A percentile compares a stretch with the other conserved stretches of the same genome.
Evolutionary conservation across 2,113 vertebrate species (phyloP).

Genomic region (Mustela lutreola): DNA sequence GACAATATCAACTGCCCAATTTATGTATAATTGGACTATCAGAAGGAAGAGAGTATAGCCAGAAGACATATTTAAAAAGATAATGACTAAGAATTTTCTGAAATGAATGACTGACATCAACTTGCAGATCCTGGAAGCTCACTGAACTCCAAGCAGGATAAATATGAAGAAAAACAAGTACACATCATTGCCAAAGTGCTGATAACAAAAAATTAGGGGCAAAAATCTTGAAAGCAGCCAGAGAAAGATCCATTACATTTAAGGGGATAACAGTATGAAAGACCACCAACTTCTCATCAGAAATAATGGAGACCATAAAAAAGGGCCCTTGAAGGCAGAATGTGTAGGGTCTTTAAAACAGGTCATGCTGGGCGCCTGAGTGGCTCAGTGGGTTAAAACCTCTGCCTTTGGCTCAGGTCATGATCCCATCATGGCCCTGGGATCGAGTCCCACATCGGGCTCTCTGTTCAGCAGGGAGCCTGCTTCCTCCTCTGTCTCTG

Average conservation of each 20-base stretch:
- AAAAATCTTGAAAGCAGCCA: neutral
- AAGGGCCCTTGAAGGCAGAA: neutral
- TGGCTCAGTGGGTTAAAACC: too few relatives aligned
- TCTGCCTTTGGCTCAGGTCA: too few relatives aligned
- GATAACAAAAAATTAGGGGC: neutral
- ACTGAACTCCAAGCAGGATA: neutral
- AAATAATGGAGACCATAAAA: neutral
- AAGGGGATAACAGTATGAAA: neutral
- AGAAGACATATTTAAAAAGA: conserved; percentile 1
- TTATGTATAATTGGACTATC: neutral
- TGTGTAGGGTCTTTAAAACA: neutral
- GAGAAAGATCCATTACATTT: neutral
- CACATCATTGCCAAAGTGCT: neutral
- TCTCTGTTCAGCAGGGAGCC: too few relatives aligned
- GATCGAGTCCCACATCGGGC: too few relatives aligned
- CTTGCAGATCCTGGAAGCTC: neutral
- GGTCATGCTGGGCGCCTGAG: too few relatives aligned
- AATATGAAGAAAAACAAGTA: neutral
- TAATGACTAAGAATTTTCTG: neutral
- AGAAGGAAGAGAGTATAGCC: neutral
- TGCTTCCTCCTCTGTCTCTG: too few relatives aligned
- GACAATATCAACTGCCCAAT: neutral
- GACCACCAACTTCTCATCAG: neutral
- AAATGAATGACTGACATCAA: neutral
- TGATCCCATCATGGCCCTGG: too few relatives aligned